Evolutionary conservation across 2,888 invertebrate species (phyloP).

Genomic region (Spatulosminthurus flaviceps): DNA sequence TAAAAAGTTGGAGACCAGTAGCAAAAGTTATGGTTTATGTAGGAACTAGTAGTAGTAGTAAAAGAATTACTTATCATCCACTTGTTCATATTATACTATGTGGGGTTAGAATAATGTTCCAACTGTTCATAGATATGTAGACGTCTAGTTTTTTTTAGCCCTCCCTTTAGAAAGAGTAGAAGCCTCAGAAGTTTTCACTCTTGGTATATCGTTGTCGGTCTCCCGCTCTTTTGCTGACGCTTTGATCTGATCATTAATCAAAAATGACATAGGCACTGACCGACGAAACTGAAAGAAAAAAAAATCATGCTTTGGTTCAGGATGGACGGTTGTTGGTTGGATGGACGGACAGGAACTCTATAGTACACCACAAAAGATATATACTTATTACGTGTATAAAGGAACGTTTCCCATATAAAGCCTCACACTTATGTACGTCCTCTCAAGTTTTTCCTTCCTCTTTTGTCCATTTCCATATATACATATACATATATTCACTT

Average conservation of each 20-base stretch:
- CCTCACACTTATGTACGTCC: too few species aligned
- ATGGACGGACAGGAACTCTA: conserved; percentile 30
- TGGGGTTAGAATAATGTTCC: neutral
- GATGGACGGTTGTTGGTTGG: conserved; percentile 16
- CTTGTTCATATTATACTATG: neutral
- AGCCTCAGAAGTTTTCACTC: conserved; percentile 24
- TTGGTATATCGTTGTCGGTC: conserved; percentile 20
- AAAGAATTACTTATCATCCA: conserved; percentile 18
- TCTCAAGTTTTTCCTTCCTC: neutral
- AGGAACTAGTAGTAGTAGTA: too few species aligned
- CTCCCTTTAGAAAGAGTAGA: neutral
- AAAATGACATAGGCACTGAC: conserved; percentile 58
- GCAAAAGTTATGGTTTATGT: neutral
- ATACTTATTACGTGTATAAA: neutral
- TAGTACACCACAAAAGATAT: neutral
- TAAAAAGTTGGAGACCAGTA: conserved; percentile 8
- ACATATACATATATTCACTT: neutral
- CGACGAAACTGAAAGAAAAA: conserved; percentile 43
- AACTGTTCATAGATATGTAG: neutral
- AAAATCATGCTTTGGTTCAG: conserved; percentile 46
- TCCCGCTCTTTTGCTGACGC: conserved; percentile 45
- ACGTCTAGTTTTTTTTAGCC: neutral
- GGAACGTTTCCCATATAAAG: too few species aligned
- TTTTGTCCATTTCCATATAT: neutral
- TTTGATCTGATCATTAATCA: conserved; percentile 60